These are phyloP conservation scores for Helicoverpa armigera DNA, from an alignment of 1,140 invertebrate genomes.

Conservation along the genomic window DNA sequence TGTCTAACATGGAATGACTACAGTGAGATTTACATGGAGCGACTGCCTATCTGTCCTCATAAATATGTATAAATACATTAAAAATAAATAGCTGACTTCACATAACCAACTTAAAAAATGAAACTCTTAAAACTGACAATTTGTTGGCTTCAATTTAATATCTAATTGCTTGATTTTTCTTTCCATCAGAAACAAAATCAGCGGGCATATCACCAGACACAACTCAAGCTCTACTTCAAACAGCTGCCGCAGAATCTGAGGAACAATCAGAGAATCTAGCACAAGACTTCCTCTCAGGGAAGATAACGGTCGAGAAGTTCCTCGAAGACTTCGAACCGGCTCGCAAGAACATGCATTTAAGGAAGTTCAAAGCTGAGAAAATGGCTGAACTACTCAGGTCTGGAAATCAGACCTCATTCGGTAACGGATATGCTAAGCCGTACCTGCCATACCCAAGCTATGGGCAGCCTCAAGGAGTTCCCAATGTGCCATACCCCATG, in stretches of 20 bases:
- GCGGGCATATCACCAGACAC: constrained; percentile 92
- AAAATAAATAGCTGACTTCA: too few relatives aligned
- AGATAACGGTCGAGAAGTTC: constrained; percentile 92
- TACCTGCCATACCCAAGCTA: constrained; percentile 81
- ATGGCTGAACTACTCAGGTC: constrained; percentile 91
- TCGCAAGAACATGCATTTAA: constrained; percentile 92
- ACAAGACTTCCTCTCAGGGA: constrained; percentile 91
- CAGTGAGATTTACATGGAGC: too few relatives aligned
- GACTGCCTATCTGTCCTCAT: too few relatives aligned
- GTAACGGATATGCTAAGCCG: constrained; percentile 76
- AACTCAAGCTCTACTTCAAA: constrained; percentile 93
- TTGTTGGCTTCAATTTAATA: too few relatives aligned
- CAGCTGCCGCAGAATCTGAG: constrained; percentile 94
- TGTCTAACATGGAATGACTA: too few relatives aligned
- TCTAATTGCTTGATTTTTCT: constrained; percentile 18
- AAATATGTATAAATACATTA: too few relatives aligned
- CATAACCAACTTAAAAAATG: too few relatives aligned
- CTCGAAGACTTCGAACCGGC: constrained; percentile 91
- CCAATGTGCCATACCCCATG: constrained; percentile 86
- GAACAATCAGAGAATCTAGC: constrained; percentile 94
- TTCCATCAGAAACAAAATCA: constrained; percentile 89
- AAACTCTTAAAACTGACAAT: too few relatives aligned
- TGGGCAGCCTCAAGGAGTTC: constrained; percentile 68
- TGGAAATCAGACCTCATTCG: constrained; percentile 70
- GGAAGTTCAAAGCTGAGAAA: constrained; percentile 95